These are phyloP conservation scores for Tribolium castaneum DNA, from an alignment of 1,140 invertebrate species.

Conservation along the genomic window DNA sequence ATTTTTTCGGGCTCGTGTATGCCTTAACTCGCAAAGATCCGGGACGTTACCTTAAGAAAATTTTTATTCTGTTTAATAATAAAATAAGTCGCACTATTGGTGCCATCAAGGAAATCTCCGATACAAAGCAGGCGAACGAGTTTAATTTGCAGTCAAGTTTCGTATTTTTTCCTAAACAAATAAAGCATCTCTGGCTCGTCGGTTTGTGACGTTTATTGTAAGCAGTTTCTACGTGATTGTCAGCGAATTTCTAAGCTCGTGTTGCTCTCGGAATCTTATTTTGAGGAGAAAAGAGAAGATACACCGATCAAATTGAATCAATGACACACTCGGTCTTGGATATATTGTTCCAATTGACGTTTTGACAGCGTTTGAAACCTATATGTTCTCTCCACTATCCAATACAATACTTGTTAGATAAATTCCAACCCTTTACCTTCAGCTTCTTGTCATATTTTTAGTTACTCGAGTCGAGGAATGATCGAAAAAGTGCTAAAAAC, in stretches of 20 bases:
- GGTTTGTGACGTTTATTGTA: slow-evolving; percentile 43
- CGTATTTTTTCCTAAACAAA: slow-evolving; percentile 42
- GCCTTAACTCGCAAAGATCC: neutral
- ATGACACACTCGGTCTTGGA: slow-evolving; percentile 33
- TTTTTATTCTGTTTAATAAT: neutral
- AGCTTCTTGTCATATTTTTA: neutral
- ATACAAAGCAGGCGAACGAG: slow-evolving; percentile 14
- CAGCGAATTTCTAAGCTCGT: slow-evolving; percentile 39
- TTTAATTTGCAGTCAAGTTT: slow-evolving; percentile 40
- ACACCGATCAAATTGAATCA: slow-evolving; percentile 42
- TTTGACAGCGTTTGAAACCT: slow-evolving; percentile 35
- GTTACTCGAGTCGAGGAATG: neutral
- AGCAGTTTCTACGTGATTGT: slow-evolving; percentile 43
- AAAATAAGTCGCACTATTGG: slow-evolving; percentile 16
- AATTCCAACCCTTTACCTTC: slow-evolving; percentile 15
- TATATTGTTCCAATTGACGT: slow-evolving; percentile 35
- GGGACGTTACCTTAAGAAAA: neutral
- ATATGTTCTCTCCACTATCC: slow-evolving; percentile 18
- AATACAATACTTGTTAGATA: slow-evolving; percentile 16
- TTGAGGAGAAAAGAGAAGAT: slow-evolving; percentile 38
- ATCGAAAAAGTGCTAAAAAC: no score
- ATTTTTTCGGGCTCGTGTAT: slow-evolving; percentile 18
- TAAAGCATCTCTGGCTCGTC: slow-evolving; percentile 42
- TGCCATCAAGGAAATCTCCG: slow-evolving; percentile 7
- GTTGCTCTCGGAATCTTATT: slow-evolving; percentile 41